Conservation (phyloP, 1,140 invertebrate species). For the Nasonia longicornis region DNA sequence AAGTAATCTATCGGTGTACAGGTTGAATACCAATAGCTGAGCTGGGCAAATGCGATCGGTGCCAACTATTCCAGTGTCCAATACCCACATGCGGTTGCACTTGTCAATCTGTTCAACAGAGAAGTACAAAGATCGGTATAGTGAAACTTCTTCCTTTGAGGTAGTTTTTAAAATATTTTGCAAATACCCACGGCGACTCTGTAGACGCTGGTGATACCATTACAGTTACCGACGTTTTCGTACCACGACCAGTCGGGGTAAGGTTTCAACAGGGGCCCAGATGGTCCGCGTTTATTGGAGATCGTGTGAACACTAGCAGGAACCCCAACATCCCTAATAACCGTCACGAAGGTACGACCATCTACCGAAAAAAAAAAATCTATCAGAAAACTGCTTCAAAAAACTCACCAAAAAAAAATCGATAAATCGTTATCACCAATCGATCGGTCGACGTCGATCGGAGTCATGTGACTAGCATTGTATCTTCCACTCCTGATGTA, state of each 20-base stretch:
- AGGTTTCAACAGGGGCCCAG: conserved; percentile 48
- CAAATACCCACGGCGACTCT: conserved; percentile 47
- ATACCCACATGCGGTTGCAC: conserved; percentile 68
- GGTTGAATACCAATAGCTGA: conserved; percentile 66
- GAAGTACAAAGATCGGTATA: background rate
- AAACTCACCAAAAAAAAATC: conserved; percentile 2
- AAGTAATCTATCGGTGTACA: conserved; percentile 63
- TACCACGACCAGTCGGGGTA: conserved; percentile 55
- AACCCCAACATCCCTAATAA: conserved; percentile 48
- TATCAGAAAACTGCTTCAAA: background rate
- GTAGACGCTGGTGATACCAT: conserved; percentile 50
- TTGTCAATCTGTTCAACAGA: conserved; percentile 57
- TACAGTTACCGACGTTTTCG: conserved; percentile 43
- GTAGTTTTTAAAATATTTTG: too few relatives aligned
- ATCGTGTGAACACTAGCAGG: conserved; percentile 51
- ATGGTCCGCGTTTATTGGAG: conserved; percentile 19
- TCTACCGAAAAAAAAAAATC: conserved; percentile 30
- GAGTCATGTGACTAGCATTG: conserved; percentile 18
- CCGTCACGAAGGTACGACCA: conserved; percentile 51
- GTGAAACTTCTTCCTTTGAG: too few relatives aligned
- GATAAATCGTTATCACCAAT: conserved; percentile 1
- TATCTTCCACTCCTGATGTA: conserved; percentile 42
- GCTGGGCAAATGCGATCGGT: conserved; percentile 62
- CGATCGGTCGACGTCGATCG: conserved; percentile 46
- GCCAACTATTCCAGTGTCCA: conserved; percentile 67